Evolutionary conservation across 2,797 vertebrate genomes (phyloP), one percentile per base, ranked within the genome.

Genomic region (Mallotus villosus): DNA sequence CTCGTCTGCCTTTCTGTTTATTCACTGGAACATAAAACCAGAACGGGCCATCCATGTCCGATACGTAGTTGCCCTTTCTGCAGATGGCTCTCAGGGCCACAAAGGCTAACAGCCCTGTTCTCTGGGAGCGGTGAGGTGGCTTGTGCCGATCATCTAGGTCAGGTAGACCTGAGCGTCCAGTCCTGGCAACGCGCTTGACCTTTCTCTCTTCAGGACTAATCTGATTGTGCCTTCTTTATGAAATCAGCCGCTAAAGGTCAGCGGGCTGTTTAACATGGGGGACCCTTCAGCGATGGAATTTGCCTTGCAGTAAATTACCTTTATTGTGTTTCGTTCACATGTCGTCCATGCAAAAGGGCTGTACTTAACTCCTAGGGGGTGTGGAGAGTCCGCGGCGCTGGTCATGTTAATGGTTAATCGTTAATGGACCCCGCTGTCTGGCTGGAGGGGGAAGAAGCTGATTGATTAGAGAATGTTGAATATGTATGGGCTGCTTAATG

Each of bases 231-330:
- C 93, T 93, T 81, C 94, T 95, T 96, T 97, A 96, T 96, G 95
- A 95, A 96, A 97, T 96, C 95, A 96, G 94, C 94, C 93, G 81
- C 93, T 94, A 97, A 97, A 97, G 96, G 96, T 97, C 96, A 96
- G 91, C 83, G 82, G 92, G 94, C 94, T 95, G 94, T 95, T 95
- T 97, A 97, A 95, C 95, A 94, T 94, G 92, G 94, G 81, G 83
- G 73, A 92, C 92, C 94, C 95, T 94, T 94, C 92, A 96, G 95
- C 94, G 93, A 96, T 94, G 95, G 95, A 96, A 96, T 96, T 95
- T 95, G 94, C 95, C 95, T 94, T 91, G 94, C 94, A 95, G 93
- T 96, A 96, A 97, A 97, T 97, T 96, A 95, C 95, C 94, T 95
- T 95, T 94, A 97, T 97, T 95, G 95, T 94, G 94, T 95, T 95